Conservation (phyloP, 92 coral and sea anemone species). For the Siderastrea radians region DNA sequence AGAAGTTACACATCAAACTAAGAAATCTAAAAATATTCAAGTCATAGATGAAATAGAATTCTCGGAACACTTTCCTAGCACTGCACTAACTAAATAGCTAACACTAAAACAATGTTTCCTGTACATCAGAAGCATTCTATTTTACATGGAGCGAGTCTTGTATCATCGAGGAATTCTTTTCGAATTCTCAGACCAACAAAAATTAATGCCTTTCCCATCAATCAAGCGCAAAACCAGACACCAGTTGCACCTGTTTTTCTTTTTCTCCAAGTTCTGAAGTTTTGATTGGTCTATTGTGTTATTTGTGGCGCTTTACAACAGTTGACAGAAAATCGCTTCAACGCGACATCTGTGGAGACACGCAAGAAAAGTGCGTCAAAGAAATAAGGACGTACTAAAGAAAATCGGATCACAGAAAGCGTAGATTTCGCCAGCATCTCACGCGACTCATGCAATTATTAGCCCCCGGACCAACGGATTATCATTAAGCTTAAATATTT, state of each 20-base stretch:
- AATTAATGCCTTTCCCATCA: too few relatives aligned
- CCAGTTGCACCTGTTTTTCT: not conserved
- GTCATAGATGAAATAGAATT: not conserved
- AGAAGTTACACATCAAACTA: not conserved
- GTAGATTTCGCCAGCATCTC: not conserved
- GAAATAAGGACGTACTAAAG: not conserved
- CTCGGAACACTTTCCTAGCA: too few relatives aligned
- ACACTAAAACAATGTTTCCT: not conserved
- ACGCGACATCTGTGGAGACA: too few relatives aligned
- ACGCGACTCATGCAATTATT: too few relatives aligned
- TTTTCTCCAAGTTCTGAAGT: not conserved
- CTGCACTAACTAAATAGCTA: constrained; percentile 2
- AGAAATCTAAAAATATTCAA: not conserved
- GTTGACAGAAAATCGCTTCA: not conserved
- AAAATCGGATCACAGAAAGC: not conserved
- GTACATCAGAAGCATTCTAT: not conserved
- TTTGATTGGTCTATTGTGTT: not conserved
- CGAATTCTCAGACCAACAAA: too few relatives aligned
- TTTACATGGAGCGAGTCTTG: not conserved
- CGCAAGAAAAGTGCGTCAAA: not conserved
- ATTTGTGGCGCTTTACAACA: not conserved
- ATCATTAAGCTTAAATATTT: too few relatives aligned
- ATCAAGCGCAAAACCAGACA: not conserved
- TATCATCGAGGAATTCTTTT: too few relatives aligned
- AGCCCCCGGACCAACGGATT: too few relatives aligned